These are phyloP conservation scores for Polypedilum vanderplanki DNA, from an alignment of 1,140 invertebrate genomes.

Conservation along the genomic window DNA sequence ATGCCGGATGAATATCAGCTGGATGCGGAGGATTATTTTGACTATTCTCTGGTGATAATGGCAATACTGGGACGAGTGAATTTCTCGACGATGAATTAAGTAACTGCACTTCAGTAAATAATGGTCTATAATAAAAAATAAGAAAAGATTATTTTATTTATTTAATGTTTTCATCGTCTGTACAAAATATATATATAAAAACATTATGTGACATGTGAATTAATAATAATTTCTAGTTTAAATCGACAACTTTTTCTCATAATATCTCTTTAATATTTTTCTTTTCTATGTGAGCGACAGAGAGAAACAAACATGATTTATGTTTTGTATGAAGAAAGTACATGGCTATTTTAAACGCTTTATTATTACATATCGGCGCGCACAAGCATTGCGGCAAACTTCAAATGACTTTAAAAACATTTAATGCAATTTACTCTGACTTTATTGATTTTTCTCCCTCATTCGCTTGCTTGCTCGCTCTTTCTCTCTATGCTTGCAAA, in stretches of 20 bases:
- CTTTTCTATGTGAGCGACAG: background rate
- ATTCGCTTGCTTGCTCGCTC: background rate
- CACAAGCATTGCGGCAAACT: constrained; percentile 10
- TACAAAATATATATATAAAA: too few species aligned
- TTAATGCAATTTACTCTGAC: constrained; percentile 18
- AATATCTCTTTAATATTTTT: background rate
- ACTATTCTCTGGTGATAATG: constrained; percentile 28
- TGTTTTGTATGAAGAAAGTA: constrained; percentile 19
- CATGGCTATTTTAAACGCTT: constrained; percentile 17
- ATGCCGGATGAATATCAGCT: constrained; percentile 52
- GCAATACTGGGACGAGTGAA: constrained; percentile 18
- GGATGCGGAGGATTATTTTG: constrained; percentile 27
- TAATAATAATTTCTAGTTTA: constrained; percentile 15
- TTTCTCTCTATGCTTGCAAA: background rate
- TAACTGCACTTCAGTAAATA: constrained; percentile 11
- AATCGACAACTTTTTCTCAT: constrained; percentile 8
- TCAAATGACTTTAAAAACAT: constrained; percentile 13
- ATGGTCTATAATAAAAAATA: background rate
- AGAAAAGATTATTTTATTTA: background rate
- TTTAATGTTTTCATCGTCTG: background rate
- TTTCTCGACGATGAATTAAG: background rate
- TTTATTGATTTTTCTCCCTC: constrained; percentile 9
- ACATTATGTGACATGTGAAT: background rate
- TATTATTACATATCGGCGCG: background rate
- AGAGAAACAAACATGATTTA: background rate